These are phyloP conservation scores for Drosophila suzukii DNA, from an alignment of 1,140 invertebrate genomes.

Conservation along the genomic window DNA sequence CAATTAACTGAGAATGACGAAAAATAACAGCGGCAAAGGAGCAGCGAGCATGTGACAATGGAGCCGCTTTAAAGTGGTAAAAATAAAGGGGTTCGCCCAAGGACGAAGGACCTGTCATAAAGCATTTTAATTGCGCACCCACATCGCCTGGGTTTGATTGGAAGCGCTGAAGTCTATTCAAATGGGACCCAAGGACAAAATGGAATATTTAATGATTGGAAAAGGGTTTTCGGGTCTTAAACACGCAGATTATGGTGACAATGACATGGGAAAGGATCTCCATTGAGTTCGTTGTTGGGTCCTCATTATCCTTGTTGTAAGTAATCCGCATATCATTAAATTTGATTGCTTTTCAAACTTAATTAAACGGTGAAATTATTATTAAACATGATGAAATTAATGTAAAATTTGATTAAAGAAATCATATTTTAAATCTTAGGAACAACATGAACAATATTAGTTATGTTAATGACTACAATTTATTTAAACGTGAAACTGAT, in stretches of 20 bases:
- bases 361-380: too few species aligned
- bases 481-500: background rate
- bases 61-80: slow-evolving; percentile 54
- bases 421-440: too few species aligned
- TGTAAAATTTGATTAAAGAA: too few species aligned
- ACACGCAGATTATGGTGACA: slow-evolving; percentile 43
- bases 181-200: slow-evolving; percentile 20
- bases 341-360: too few species aligned
- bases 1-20: slow-evolving; percentile 79
- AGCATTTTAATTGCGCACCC: slow-evolving; percentile 67
- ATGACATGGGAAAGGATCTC: slow-evolving; percentile 87
- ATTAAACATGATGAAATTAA: too few species aligned
- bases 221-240: slow-evolving; percentile 19
- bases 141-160: slow-evolving; percentile 35
- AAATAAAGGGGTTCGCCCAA: slow-evolving; percentile 47
- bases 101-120: slow-evolving; percentile 61
- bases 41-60: slow-evolving; percentile 44
- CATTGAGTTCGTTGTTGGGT: slow-evolving; percentile 95
- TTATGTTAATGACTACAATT: background rate
- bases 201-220: slow-evolving; percentile 29
- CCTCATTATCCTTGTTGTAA: slow-evolving; percentile 88
- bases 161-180: slow-evolving; percentile 16
- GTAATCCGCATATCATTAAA: background rate
- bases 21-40: slow-evolving; percentile 40
- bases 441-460: background rate